phyloP scores from a whole-genome alignment of 1,140 invertebrate species.

The Zophobas atratus region DNA sequence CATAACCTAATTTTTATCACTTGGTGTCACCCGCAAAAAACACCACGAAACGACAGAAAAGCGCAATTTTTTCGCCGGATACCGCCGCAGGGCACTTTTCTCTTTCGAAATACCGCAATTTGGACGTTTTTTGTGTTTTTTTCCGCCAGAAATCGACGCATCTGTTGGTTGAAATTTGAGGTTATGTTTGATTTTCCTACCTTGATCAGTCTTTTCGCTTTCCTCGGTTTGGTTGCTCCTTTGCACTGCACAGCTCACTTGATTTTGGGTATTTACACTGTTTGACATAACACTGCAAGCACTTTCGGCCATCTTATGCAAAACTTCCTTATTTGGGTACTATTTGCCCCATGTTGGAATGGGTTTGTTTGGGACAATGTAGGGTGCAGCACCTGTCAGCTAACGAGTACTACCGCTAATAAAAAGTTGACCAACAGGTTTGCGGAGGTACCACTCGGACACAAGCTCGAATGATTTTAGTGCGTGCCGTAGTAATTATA shows the following conservation, averaged over 20 bases:
- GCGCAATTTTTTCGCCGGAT: not conserved
- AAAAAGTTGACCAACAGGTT: constrained; percentile 11
- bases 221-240: constrained; percentile 50
- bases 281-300: constrained; percentile 60
- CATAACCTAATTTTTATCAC: constrained; percentile 33
- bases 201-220: constrained; percentile 57
- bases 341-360: constrained; percentile 56
- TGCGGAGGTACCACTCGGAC: not conserved
- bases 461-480: not conserved
- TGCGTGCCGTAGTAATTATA: constrained; percentile 1
- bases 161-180: constrained; percentile 9
- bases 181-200: constrained; percentile 51
- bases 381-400: constrained; percentile 50
- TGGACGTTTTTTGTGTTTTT: not conserved
- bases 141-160: not conserved
- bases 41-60: not conserved
- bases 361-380: constrained; percentile 22
- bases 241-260: constrained; percentile 51
- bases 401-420: not conserved
- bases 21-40: not conserved
- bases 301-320: constrained; percentile 65
- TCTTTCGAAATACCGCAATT: not conserved
- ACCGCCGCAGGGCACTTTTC: not conserved
- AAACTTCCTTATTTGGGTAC: constrained; percentile 64
- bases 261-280: constrained; percentile 61